Percentiles rank a stretch among this genome's conserved stretches.
Evolutionary conservation across 1,140 invertebrate species (phyloP).

Genomic region (Eumeta japonica): DNA sequence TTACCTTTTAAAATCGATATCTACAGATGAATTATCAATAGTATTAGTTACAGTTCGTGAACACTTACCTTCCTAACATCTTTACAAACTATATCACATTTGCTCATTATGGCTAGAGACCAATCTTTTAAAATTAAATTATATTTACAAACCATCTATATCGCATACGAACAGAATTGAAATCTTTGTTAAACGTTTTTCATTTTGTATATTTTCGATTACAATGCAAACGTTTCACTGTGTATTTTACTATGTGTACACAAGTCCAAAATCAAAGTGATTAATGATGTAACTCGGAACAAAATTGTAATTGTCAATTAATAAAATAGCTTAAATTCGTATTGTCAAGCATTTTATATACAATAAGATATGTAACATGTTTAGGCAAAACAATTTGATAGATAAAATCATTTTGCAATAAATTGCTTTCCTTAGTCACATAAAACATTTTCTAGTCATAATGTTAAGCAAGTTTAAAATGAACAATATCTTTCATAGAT

Average conservation of each 20-base stretch:
- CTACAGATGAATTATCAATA: not conserved
- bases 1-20: slow-evolving; percentile 7
- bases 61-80: slow-evolving; percentile 39
- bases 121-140: not conserved
- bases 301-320: not conserved
- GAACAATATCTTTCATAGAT: too few relatives aligned
- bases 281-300: not conserved
- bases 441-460: too few relatives aligned
- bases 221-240: not conserved
- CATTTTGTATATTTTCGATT: not conserved
- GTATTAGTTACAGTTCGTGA: slow-evolving; percentile 26
- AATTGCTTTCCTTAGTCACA: too few relatives aligned
- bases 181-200: too few relatives aligned
- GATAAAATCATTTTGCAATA: too few relatives aligned
- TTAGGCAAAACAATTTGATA: slow-evolving; percentile 22
- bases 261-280: not conserved
- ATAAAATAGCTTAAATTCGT: slow-evolving; percentile 32
- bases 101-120: slow-evolving; percentile 20
- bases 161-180: too few relatives aligned
- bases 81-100: slow-evolving; percentile 57
- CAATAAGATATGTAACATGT: slow-evolving; percentile 54
- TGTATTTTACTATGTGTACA: not conserved
- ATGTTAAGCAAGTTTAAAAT: too few relatives aligned
- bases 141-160: not conserved
- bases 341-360: slow-evolving; percentile 56